Conservation (phyloP, 1,140 invertebrate species). For the Leguminivora glycinivorella region DNA sequence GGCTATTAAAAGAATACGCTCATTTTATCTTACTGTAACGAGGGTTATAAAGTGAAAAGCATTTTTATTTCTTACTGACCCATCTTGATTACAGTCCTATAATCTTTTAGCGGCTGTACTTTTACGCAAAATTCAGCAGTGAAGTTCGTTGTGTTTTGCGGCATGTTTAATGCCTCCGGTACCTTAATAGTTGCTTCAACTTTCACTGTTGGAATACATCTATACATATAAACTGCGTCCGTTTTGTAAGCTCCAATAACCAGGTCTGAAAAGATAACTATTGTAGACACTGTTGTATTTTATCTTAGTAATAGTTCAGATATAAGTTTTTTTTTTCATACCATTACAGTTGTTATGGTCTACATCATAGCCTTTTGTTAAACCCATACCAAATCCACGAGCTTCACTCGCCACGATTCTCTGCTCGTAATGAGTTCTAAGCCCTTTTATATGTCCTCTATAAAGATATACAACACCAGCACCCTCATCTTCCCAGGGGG, state of each 20-base stretch:
- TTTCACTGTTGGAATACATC: constrained; percentile 80
- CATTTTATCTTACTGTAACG: background rate
- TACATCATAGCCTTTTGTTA: constrained; percentile 82
- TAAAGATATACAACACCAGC: constrained; percentile 84
- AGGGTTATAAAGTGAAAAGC: background rate
- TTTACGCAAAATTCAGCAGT: constrained; percentile 72
- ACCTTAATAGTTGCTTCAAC: constrained; percentile 62
- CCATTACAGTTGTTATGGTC: constrained; percentile 83
- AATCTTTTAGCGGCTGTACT: constrained; percentile 37
- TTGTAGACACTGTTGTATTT: no score
- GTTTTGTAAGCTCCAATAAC: constrained; percentile 82
- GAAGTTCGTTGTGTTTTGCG: constrained; percentile 73
- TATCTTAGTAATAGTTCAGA: background rate
- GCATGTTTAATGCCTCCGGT: constrained; percentile 74
- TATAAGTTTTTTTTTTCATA: constrained; percentile 40
- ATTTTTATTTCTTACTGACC: constrained; percentile 32
- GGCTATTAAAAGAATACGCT: background rate
- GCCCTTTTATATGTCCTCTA: constrained; percentile 80
- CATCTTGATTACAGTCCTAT: constrained; percentile 42
- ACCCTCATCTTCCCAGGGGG: constrained; percentile 83
- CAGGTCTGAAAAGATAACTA: constrained; percentile 79
- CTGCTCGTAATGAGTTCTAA: constrained; percentile 54
- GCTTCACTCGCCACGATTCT: constrained; percentile 53
- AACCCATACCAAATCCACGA: constrained; percentile 81
- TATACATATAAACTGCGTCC: constrained; percentile 79